Evolutionary conservation across 1,140 invertebrate genomes (phyloP), one percentile per base, ranked within the genome.

Genomic region (Lepidurus couesii): DNA sequence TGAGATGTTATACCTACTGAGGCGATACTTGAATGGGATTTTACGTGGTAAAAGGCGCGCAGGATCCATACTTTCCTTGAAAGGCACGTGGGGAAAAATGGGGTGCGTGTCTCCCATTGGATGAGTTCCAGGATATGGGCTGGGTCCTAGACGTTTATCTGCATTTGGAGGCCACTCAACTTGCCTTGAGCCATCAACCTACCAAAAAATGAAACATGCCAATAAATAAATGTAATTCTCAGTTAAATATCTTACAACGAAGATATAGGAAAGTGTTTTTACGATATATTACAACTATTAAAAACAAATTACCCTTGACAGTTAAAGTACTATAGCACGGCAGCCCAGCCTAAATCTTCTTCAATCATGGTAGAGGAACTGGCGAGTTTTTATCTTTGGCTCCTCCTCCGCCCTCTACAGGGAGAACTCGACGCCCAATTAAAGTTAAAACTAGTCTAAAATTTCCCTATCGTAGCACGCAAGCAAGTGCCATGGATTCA

Each of bases 301-400:
- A 34, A 34, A 34, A 1, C 80, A 73, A 85, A 86, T 86, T 86
- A 95, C 93, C 93, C 90, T 83, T 95, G 91, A 84, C 91, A 95
- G 87, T 96, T 92, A 83, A 98, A 98, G 81, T 97, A 90, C 83
- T 97, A n/a, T n/a, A n/a, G 95, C 82, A 97, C 89, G 16, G 95
- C 91, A 16, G 93, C 90, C 93, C 96, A 98, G 3, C 95, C 95
- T 13, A 98, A 86, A 83, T 95, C 93, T 24, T 77, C 76, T 77
- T 77, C 76, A 0, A 80, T 84, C 84, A 76, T 44, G 74, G 76
- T 16, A n/a, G n/a, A 78, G 53, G 53, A 13, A 21, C 53, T 1
- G 53, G 21, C 21, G 53, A 65, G 21, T 65, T 76, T 34, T 84
- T 84, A 45, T 86, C 86, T 7, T 83, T 81, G 21, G 82, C 80